Conservation (phyloP, 2,888 invertebrate genomes). For the Nephrotoma guestfalica region DNA sequence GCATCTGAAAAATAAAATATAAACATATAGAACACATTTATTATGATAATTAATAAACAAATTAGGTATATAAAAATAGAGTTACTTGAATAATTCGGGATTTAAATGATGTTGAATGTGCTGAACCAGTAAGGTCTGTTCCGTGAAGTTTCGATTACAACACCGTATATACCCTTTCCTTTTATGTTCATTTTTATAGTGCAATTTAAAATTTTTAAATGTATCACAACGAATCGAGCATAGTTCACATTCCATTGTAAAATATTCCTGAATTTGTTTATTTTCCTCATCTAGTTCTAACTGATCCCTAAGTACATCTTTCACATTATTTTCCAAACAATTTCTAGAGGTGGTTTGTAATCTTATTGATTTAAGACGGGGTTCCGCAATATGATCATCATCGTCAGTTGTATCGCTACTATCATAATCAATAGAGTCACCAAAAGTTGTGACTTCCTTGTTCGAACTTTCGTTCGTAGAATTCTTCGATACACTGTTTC, state of each 20-base stretch:
- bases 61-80: too few relatives aligned
- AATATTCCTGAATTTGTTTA: neutral
- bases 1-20: neutral
- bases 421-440: too few relatives aligned
- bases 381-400: too few relatives aligned
- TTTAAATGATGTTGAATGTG: constrained; percentile 28
- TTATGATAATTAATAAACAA: neutral
- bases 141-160: neutral
- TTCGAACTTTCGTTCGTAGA: too few relatives aligned
- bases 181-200: neutral
- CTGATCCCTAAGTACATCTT: too few relatives aligned
- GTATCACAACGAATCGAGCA: neutral
- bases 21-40: too few relatives aligned
- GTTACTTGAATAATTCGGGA: constrained; percentile 29
- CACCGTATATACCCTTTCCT: neutral
- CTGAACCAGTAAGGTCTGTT: constrained; percentile 18
- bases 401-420: too few relatives aligned
- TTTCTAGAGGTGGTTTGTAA: too few relatives aligned
- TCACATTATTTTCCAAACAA: too few relatives aligned
- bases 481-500: too few relatives aligned
- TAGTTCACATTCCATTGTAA: neutral
- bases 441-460: too few relatives aligned
- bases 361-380: too few relatives aligned
- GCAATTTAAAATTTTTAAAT: neutral
- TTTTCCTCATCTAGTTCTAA: neutral